Evolutionary conservation across 2,888 invertebrate species (phyloP), one percentile per base, ranked within the genome.

Genomic region (Hylaea fasciaria): DNA sequence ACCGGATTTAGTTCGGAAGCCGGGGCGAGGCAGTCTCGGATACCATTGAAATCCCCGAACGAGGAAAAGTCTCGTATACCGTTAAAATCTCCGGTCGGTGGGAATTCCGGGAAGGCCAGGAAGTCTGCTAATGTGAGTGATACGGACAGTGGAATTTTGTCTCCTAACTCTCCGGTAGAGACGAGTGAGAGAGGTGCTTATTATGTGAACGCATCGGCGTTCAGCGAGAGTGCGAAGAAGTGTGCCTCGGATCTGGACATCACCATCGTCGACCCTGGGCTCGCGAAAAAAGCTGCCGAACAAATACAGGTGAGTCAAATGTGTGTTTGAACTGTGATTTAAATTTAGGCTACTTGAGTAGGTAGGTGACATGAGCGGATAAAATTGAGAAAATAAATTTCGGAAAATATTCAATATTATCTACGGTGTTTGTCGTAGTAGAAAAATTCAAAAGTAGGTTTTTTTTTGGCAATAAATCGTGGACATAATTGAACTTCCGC

Each of bases 131-230:
- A 86, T 72, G 87, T 93, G 68, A 94, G 94, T 82, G 94, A 94
- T 83, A 93, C 94, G 11, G 94, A 94, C 76, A 94, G 94, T 78
- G 94, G 94, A 4, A 94, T 94, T 72, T 80, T 94, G 46, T 94
- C 94, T 69, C 94, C 94, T 0, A 94, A 93, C 69, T 94, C 94
- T 22, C 94, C 94, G 0, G 91, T 93, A 54, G 94, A 94, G 59
- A 80, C 82, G 1, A 89, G 87, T 77, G 89, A 91, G 60, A 85
- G 80, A 45, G 78, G 85, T 11, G 74, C 80, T 2, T 83, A 88
- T 71, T 92, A 91, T 67, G 91, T 82, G 28, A 92, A 92, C 49
- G 91, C 90, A 7, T 81, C 85, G 0, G 85, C 83, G 11, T 91
- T 92, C 66, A 85, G 88, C 77, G 86, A 85, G 60, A 81, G 80